Conservation (phyloP, 2,888 invertebrate species). For the Lepidocyrtoides sp. region DNA sequence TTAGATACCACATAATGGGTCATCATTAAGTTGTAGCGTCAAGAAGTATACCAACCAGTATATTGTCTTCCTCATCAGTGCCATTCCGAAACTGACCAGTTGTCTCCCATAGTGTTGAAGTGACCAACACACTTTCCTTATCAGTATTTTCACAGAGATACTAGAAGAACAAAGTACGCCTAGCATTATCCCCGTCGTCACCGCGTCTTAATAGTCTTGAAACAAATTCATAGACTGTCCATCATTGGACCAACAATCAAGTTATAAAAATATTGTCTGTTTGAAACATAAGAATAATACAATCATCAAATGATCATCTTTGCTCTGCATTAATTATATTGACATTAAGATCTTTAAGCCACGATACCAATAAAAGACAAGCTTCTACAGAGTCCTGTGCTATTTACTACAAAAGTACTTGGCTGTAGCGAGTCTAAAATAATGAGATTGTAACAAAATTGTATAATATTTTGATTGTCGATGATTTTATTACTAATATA, state of each 20-base stretch:
- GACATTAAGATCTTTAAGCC: too few relatives aligned
- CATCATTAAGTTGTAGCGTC: conserved; percentile 15
- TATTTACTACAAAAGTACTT: too few relatives aligned
- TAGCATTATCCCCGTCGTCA: too few relatives aligned
- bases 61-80: not conserved
- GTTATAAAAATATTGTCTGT: too few relatives aligned
- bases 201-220: too few relatives aligned
- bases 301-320: conserved; percentile 1
- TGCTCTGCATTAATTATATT: not conserved
- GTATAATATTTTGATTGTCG: not conserved
- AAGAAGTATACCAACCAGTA: not conserved
- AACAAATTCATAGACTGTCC: too few relatives aligned
- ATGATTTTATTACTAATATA: not conserved
- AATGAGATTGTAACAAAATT: not conserved
- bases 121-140: not conserved
- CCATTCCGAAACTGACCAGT: not conserved
- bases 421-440: too few relatives aligned
- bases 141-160: not conserved
- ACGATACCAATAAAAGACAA: too few relatives aligned
- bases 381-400: too few relatives aligned
- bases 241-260: too few relatives aligned
- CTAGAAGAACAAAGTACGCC: conserved; percentile 28
- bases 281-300: not conserved
- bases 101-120: conserved; percentile 12
- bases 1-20: conserved; percentile 15